Percentiles rank a stretch among this genome's conserved stretches.
These are phyloP conservation scores for Sebastes taczanowskii DNA, from an alignment of 2,797 vertebrate species.

Conservation along the genomic window DNA sequence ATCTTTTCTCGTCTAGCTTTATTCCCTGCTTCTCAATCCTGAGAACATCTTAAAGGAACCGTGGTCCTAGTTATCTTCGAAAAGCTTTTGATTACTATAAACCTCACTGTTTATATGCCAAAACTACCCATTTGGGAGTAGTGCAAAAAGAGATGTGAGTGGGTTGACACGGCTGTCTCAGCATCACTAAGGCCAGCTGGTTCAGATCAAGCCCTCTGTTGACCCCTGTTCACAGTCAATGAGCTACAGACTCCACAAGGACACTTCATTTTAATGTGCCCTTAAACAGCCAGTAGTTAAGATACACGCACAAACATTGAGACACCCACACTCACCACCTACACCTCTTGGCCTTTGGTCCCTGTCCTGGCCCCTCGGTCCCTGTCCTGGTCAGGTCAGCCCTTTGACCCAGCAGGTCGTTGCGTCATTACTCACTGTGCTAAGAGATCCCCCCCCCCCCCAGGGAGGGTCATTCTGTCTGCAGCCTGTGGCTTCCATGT, in stretches of 20 bases:
- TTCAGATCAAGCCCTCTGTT: constrained; percentile 64
- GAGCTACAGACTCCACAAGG: constrained; percentile 50
- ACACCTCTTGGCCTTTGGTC: constrained; percentile 56
- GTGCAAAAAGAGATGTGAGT: constrained; percentile 29
- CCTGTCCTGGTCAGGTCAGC: constrained; percentile 62
- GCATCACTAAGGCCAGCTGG: constrained; percentile 69
- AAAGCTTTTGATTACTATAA: neutral
- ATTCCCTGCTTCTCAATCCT: neutral
- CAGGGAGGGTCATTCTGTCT: constrained; percentile 17
- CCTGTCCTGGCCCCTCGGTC: constrained; percentile 25
- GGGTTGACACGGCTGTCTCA: constrained; percentile 27
- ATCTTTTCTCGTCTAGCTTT: neutral
- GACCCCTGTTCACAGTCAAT: constrained; percentile 66
- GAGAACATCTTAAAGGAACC: neutral
- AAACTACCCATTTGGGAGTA: neutral
- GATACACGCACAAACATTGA: constrained; percentile 46
- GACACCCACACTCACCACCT: constrained; percentile 59
- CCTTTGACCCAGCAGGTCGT: constrained; percentile 66
- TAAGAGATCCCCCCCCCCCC: constrained; percentile 50
- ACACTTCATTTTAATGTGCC: constrained; percentile 65
- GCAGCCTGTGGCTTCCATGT: constrained; percentile 25
- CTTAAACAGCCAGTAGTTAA: constrained; percentile 63
- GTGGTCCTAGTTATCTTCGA: neutral
- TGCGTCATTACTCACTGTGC: constrained; percentile 71
- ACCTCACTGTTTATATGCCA: neutral